Evolutionary conservation across 53 echinoderm and acorn worm genomes (phyloP).

Genomic region (Temnopleurus reevesii): DNA sequence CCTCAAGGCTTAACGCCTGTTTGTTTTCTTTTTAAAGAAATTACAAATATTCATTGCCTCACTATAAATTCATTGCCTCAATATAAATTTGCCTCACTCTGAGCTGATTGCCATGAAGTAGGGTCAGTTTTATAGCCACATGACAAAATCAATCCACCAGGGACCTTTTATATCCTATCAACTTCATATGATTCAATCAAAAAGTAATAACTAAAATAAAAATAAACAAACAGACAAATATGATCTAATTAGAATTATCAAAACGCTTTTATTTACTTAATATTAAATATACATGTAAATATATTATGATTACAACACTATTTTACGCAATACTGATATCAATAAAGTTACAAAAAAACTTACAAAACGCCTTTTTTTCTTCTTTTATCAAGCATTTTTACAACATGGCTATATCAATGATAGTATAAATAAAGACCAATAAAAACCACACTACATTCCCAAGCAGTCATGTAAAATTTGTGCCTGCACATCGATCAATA

Average conservation of each 20-base stretch:
- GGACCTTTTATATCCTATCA: too few relatives aligned
- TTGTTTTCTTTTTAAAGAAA: too few relatives aligned
- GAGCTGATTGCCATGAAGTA: too few relatives aligned
- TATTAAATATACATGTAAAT: background rate
- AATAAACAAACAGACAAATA: background rate
- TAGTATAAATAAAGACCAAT: background rate
- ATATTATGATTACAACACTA: background rate
- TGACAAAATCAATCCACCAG: too few relatives aligned
- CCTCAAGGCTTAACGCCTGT: too few relatives aligned
- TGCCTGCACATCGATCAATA: background rate
- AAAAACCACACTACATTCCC: background rate
- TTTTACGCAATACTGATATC: background rate
- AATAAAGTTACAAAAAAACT: background rate
- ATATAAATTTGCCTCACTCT: too few relatives aligned
- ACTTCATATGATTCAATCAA: too few relatives aligned
- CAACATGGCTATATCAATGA: too few relatives aligned
- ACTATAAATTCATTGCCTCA: too few relatives aligned
- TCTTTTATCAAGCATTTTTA: too few relatives aligned
- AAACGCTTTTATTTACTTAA: constrained; percentile 4
- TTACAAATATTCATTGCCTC: too few relatives aligned
- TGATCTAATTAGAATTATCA: background rate
- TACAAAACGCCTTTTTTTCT: background rate
- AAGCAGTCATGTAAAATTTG: background rate
- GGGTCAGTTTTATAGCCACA: too few relatives aligned
- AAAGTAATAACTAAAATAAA: background rate